phyloP scores from a whole-genome alignment of 2,888 invertebrate species.

The Lasius platythorax region DNA sequence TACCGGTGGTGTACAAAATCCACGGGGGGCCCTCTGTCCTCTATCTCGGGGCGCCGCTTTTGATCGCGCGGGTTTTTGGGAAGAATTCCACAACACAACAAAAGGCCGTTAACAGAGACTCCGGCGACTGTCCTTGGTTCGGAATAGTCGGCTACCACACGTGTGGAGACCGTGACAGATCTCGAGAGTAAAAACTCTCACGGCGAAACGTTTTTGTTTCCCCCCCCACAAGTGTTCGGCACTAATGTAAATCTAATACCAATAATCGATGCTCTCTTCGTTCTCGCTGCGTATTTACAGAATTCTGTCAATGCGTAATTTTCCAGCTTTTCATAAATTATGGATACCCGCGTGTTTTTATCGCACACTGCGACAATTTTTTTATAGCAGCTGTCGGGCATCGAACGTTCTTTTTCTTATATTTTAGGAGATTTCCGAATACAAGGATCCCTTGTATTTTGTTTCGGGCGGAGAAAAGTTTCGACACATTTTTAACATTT shows the following conservation, averaged over 20 bases:
- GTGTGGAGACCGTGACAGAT: constrained; percentile 65
- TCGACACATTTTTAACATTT: too few relatives aligned
- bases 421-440: too few relatives aligned
- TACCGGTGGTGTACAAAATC: constrained; percentile 79
- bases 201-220: neutral
- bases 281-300: neutral
- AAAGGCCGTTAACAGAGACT: constrained; percentile 65
- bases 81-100: constrained; percentile 64
- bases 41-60: constrained; percentile 54
- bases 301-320: too few relatives aligned
- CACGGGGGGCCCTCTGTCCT: constrained; percentile 77
- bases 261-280: neutral
- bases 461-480: too few relatives aligned
- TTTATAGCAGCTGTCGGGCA: too few relatives aligned
- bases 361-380: too few relatives aligned
- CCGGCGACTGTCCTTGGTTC: constrained; percentile 33
- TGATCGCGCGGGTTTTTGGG: constrained; percentile 65
- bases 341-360: too few relatives aligned
- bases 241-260: constrained; percentile 17
- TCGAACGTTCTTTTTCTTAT: too few relatives aligned
- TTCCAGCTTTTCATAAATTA: too few relatives aligned
- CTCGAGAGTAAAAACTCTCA: neutral
- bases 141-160: constrained; percentile 54
- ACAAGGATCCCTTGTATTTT: too few relatives aligned
- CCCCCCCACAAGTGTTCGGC: neutral